Conservation (phyloP, 2,113 vertebrate species). For the Nansenia antarctica region DNA sequence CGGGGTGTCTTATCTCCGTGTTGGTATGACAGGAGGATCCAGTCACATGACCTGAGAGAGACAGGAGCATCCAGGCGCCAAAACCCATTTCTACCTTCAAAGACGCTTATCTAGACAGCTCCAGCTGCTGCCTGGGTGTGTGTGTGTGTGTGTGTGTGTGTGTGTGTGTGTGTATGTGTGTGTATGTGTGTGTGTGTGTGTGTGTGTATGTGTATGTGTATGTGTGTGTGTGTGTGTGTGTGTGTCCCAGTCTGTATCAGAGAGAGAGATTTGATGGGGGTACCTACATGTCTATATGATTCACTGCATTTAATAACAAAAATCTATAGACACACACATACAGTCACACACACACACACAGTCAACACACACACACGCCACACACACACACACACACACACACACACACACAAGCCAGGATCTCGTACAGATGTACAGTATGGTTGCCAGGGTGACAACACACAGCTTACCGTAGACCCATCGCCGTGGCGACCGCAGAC, state of each 20-base stretch:
- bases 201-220: neutral
- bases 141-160: neutral
- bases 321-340: neutral
- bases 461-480: neutral
- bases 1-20: conserved; percentile 71
- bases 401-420: neutral
- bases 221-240: neutral
- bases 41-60: conserved; percentile 75
- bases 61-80: conserved; percentile 83
- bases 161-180: neutral
- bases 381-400: neutral
- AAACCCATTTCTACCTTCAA: conserved; percentile 78
- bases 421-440: neutral
- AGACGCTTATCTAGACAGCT: conserved; percentile 71
- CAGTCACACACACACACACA: neutral
- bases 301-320: neutral
- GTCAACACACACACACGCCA: neutral
- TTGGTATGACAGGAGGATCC: conserved; percentile 70
- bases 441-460: neutral
- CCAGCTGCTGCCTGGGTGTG: conserved; percentile 6
- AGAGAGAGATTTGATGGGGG: neutral
- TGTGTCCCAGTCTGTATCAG: neutral
- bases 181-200: neutral
- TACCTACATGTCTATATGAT: neutral
- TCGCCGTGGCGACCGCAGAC: neutral